Conservation (phyloP, 2,113 vertebrate species). For the Neopipo cinnamomea region DNA sequence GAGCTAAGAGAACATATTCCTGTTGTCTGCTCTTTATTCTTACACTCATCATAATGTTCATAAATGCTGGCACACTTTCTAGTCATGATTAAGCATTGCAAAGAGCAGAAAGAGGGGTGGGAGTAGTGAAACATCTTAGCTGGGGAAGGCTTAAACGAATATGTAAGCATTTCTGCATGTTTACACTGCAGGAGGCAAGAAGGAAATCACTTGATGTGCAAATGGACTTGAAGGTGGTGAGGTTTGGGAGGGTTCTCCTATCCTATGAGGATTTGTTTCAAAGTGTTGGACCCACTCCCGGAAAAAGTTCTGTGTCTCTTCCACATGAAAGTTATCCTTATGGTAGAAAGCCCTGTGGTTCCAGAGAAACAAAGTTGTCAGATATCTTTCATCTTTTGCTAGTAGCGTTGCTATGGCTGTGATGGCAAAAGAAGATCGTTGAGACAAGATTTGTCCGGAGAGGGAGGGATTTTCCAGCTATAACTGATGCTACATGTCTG, state of each 20-base stretch:
- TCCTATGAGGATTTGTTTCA: constrained; percentile 51
- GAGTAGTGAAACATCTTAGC: constrained; percentile 2
- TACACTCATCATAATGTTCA: neutral
- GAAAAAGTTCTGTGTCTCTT: constrained; percentile 50
- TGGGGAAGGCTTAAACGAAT: constrained; percentile 22
- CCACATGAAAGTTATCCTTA: constrained; percentile 49
- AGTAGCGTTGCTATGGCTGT: neutral
- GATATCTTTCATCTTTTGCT: constrained; percentile 44
- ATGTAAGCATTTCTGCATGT: neutral
- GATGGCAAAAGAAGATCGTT: constrained; percentile 47
- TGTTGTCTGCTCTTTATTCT: neutral
- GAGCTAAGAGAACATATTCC: neutral
- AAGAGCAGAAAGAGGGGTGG: constrained; percentile 5
- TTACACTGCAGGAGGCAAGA: constrained; percentile 30
- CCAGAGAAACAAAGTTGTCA: constrained; percentile 55
- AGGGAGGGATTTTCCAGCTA: constrained; percentile 34
- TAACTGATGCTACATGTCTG: constrained; percentile 34
- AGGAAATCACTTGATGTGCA: constrained; percentile 24
- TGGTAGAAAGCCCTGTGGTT: constrained; percentile 40
- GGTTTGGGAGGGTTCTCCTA: constrained; percentile 8
- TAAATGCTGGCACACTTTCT: neutral
- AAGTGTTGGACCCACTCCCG: constrained; percentile 23
- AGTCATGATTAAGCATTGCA: constrained; percentile 17
- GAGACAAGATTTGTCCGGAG: constrained; percentile 8
- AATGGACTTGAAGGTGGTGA: constrained; percentile 22